Base-by-base conservation (phyloP, 2,888 invertebrate species). In the Cantharis lateralis region DNA sequence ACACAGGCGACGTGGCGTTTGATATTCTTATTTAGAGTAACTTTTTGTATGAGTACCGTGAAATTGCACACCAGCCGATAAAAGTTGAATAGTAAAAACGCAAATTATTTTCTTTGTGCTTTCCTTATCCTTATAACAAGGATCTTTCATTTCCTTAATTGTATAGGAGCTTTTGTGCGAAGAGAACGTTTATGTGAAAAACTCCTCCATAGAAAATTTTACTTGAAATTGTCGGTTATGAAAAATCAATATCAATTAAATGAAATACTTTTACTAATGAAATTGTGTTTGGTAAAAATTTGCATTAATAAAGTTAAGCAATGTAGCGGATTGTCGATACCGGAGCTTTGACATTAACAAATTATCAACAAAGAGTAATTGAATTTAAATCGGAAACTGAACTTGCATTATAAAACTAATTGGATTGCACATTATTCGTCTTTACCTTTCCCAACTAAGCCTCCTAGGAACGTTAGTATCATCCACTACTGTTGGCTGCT, bases 361-460 rank as follows among this genome's bases (percentile, higher is more conserved):
- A 48, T 48, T n/a, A 2, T n/a, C 5, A 4, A 10, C 7, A 66
- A 66, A 16, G 63, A 18, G 16, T 10, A 63, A 64, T 20, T 20
- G 7, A 13, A 9, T 64, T 64, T 15, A 20, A 13, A n/a, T 64
- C 10, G 10, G 18, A 16, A 10, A 10, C 1, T n/a, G 0, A 16
- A 15, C 10, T 32, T 66, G 13, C 13, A 66, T 48, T 48, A n/a
- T n/a, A 2, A 66, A 66, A 66, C 10, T 15, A 68, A 69, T 69
- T 15, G n/a, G 62, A 70, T 68, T 15, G 63, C 70, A 73, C 13
- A 18, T 66, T 89, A n/a, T 48, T 48, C n/a, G n/a, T 48, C 48
- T 48, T 87, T 83, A 92, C 92, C 92, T 89, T 84, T 92, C 92
- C 92, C 92, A 92, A 84, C 92, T 92, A 66, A 92, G 89, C 77